Percentiles rank a stretch among this genome's conserved stretches.
phyloP scores from a whole-genome alignment of 37 sponge, comb jelly and placozoan species.

The Chondrilla cf. caribensis region DNA sequence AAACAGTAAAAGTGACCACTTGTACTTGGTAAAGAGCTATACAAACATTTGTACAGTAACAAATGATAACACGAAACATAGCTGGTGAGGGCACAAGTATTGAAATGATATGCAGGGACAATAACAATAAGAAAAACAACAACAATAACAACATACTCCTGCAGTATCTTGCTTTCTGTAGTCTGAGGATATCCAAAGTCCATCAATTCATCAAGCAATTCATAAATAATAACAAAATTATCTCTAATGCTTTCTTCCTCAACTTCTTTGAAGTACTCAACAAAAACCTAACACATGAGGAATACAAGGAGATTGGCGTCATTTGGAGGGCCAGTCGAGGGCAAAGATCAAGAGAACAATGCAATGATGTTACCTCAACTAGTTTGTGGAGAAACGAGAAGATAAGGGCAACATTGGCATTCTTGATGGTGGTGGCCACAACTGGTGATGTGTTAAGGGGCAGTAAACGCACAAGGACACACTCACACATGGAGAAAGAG shows the following conservation, averaged over 20 bases:
- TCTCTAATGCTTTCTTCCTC: constrained; percentile 98
- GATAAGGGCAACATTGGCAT: constrained; percentile 96
- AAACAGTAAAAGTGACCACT: background rate
- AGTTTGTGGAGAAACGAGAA: constrained; percentile 89
- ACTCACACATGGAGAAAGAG: background rate
- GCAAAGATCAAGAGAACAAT: background rate
- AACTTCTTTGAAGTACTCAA: constrained; percentile 91
- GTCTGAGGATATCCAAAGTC: constrained; percentile 99
- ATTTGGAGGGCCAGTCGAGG: background rate
- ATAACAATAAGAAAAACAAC: too few relatives aligned
- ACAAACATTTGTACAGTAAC: background rate
- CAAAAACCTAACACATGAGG: constrained; percentile 56
- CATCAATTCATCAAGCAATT: constrained; percentile 95
- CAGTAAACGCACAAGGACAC: background rate
- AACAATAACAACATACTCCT: constrained; percentile 68
- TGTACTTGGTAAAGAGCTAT: background rate
- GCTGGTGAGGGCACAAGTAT: too few relatives aligned
- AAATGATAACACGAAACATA: background rate
- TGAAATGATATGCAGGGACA: too few relatives aligned
- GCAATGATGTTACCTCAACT: constrained; percentile 65
- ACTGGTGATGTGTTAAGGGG: constrained; percentile 40
- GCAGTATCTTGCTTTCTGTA: constrained; percentile 93
- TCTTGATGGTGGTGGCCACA: constrained; percentile 92
- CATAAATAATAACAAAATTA: constrained; percentile 97
- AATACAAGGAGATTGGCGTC: background rate